Base-by-base conservation (phyloP, 2,888 invertebrate genomes). In the Lasioglossum oenotherae region DNA sequence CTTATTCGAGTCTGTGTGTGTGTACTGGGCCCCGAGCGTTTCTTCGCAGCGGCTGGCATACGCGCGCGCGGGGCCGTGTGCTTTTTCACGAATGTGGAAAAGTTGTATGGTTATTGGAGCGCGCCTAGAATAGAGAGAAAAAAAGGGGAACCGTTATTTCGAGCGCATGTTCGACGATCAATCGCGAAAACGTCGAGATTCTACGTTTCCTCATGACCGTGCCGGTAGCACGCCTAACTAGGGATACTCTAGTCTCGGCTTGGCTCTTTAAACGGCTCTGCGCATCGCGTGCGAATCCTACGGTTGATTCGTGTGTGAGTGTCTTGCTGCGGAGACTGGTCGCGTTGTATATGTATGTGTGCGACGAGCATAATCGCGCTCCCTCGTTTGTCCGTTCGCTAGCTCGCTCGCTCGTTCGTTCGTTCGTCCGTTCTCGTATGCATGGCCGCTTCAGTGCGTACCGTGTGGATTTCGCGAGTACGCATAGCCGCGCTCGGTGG, bases 211-310 rank as follows among this genome's bases (percentile, higher is more conserved):
- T 85, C 75, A 27, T 77, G 84, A 86, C 79, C 82, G 90, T 79
- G 87, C 89, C 90, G 88, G 90, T 83, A 90, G 82, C 89, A 87
- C 86, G 84, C 86, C 91, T 90, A 86, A 90, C 90, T 86, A 86
- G 89, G 83, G 86, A 85, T 77, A 86, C 87, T 86, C 80, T 89
- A 84, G 87, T 87, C 83, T 81, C 87, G 87, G 89, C 84, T 85
- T 78, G 89, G 90, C 91, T 90, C 91, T 90, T 91, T 90, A 90
- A 92, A 92, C 90, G 89, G 88, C 87, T 90, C 87, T 83, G 85
- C 82, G 87, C 82, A 88, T 87, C 87, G 88, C 89, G 87, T 89
- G 92, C 85, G 89, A 87, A 82, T 87, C 83, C 84, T 79, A 76
- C 76, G 69, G n/a, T 49, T 57, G 53, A 35, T 44, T 72, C 19